Conservation (phyloP, 2,888 invertebrate species). For the Timema cristinae region DNA sequence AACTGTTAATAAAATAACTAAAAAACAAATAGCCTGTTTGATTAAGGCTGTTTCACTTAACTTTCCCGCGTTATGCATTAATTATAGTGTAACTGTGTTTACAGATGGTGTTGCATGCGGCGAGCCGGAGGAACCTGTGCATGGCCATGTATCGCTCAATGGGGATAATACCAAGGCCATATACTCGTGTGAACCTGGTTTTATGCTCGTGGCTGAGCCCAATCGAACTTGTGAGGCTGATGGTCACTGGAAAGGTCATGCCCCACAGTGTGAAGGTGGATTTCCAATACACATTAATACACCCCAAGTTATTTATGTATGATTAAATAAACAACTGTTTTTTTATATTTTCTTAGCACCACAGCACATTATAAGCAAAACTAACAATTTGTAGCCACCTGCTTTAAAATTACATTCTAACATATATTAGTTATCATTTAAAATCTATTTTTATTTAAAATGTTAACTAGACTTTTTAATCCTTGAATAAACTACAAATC, state of each 20-base stretch:
- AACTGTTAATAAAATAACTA: too few species aligned
- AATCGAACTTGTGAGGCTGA: slow-evolving; percentile 33
- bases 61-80: too few species aligned
- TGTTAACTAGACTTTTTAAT: too few species aligned
- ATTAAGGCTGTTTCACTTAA: too few species aligned
- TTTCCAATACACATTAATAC: background rate
- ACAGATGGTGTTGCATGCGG: slow-evolving; percentile 38
- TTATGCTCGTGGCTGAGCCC: slow-evolving; percentile 32
- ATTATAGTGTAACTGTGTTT: background rate
- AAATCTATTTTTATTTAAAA: too few species aligned
- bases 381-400: too few species aligned
- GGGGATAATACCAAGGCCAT: slow-evolving; percentile 28
- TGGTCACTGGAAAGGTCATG: slow-evolving; percentile 36
- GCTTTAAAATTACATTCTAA: too few species aligned
- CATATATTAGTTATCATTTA: too few species aligned
- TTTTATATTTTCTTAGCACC: background rate
- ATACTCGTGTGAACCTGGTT: slow-evolving; percentile 35
- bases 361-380: too few species aligned
- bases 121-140: slow-evolving; percentile 36
- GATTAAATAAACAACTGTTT: background rate
- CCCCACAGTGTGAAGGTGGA: slow-evolving; percentile 35
- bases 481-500: too few species aligned
- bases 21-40: too few species aligned
- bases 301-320: background rate
- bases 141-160: slow-evolving; percentile 27